These are phyloP conservation scores for Phaethon lepturus DNA, from an alignment of 2,113 vertebrate genomes.

Conservation along the genomic window DNA sequence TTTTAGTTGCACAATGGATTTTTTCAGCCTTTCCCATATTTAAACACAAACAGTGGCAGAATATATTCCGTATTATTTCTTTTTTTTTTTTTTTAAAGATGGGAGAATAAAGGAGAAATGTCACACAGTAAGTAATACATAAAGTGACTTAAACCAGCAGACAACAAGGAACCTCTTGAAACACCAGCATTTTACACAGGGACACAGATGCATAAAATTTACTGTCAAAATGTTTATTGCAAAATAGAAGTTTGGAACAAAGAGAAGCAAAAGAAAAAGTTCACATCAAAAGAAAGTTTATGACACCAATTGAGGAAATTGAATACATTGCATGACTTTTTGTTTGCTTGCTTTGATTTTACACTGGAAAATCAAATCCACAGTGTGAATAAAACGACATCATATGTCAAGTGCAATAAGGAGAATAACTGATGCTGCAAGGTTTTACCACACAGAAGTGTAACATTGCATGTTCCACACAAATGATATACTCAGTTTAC, in stretches of 20 bases:
- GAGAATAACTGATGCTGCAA: constrained; percentile 59
- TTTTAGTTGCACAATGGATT: not conserved
- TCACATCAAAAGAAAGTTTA: constrained; percentile 79
- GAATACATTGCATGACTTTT: constrained; percentile 69
- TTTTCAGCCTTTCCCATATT: not conserved
- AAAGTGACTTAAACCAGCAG: not conserved
- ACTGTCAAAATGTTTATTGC: constrained; percentile 89
- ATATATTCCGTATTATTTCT: not conserved
- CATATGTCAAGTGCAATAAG: constrained; percentile 64
- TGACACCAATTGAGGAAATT: constrained; percentile 73
- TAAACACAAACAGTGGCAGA: not conserved
- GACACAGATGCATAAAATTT: constrained; percentile 78
- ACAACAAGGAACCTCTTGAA: not conserved
- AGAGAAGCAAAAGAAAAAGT: constrained; percentile 78
- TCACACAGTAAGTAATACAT: not conserved
- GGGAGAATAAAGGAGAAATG: not conserved
- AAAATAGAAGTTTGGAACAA: constrained; percentile 83
- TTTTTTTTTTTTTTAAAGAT: not conserved
- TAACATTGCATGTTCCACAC: constrained; percentile 75
- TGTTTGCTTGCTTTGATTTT: constrained; percentile 56
- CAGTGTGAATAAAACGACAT: constrained; percentile 64
- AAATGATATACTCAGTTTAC: constrained; percentile 71
- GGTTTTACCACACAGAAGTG: constrained; percentile 72
- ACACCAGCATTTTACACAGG: constrained; percentile 66
- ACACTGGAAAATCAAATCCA: constrained; percentile 75